Conservation (phyloP, 1,140 invertebrate genomes). For the Drosophila sulfurigaster region DNA sequence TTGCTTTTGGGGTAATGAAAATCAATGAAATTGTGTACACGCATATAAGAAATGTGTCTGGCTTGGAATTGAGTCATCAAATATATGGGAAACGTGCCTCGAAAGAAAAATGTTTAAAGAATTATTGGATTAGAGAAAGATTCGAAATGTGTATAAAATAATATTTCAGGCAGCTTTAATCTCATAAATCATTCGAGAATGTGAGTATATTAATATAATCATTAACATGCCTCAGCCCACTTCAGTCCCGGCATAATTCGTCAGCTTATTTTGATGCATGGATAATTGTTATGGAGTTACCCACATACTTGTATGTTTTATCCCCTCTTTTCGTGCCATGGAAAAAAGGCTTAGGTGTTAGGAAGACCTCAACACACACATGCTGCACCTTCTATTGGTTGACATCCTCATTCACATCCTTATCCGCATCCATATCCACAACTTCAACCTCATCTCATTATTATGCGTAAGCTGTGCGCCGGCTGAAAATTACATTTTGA, state of each 20-base stretch:
- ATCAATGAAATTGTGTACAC: slow-evolving; percentile 55
- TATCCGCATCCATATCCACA: not conserved
- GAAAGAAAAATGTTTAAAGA: not conserved
- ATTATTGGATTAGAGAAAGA: slow-evolving; percentile 4
- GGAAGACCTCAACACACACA: slow-evolving; percentile 4
- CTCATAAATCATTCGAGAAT: slow-evolving; percentile 34
- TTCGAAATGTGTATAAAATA: not conserved
- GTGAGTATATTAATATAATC: slow-evolving; percentile 29
- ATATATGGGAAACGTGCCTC: slow-evolving; percentile 39
- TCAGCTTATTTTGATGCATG: not conserved
- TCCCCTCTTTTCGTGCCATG: not conserved
- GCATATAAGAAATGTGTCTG: slow-evolving; percentile 49
- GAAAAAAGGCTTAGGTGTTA: slow-evolving; percentile 6
- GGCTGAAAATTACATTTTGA: slow-evolving; percentile 80
- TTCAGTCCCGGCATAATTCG: not conserved
- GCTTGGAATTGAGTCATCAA: slow-evolving; percentile 46
- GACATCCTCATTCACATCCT: not conserved
- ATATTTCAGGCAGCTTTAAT: not conserved
- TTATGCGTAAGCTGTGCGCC: slow-evolving; percentile 70
- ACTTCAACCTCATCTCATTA: slow-evolving; percentile 57
- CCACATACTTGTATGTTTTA: not conserved
- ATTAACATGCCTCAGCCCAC: not conserved
- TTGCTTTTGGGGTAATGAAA: slow-evolving; percentile 48
- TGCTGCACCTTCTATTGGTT: not conserved
- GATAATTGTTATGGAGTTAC: slow-evolving; percentile 4